Base-by-base conservation (phyloP, 2,113 vertebrate species). In the Bubo blakistoni region DNA sequence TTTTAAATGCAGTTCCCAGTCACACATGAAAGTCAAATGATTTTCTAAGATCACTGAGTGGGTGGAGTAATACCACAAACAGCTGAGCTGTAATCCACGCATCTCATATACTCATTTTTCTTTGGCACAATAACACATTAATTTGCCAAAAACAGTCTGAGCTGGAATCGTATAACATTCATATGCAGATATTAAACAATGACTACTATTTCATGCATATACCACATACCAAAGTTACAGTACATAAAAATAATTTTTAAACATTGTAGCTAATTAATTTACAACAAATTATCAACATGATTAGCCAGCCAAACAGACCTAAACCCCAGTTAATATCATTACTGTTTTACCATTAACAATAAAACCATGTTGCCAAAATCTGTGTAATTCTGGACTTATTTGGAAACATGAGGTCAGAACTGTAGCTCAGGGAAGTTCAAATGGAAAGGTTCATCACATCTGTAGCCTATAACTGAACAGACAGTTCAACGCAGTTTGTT, bases 341-440 rank as follows among this genome's bases (percentile, higher is more conserved):
- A 54, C 29, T 81, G 32, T 52, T 94, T 83, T 77, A 78, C 73
- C 74, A 54, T 46, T 87, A 95, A 95, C 62, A 95, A 91, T 94
- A 76, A 91, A 94, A 90, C 55, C 19, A 32, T 26, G 34, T 49
- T 96, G 86, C 92, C 88, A 97, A 94, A 97, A 93, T 92, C 32
- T 95, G 16, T 80, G 51, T 91, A 95, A 95, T 90, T 88, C 80
- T 93, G 91, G 66, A 91, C 87, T 78, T 30, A 52, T 67, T 86
- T 85, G 27, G 80, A 86, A 36, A 94, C 67, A 97, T 76, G 74
- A 96, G 22, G 40, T 96, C 87, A 96, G 86, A 92, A 63, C 47
- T 92, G 38, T 58, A 65, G 40, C 70, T 80, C 0, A 2, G 10
- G 21, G 38, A 93, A 76, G 46, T 55, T 49, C 0, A 1, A 65